A percentile compares a stretch with the other conserved stretches of the same genome.
Evolutionary conservation across 2,888 invertebrate genomes (phyloP).

Genomic region (Cheilosia pagana): DNA sequence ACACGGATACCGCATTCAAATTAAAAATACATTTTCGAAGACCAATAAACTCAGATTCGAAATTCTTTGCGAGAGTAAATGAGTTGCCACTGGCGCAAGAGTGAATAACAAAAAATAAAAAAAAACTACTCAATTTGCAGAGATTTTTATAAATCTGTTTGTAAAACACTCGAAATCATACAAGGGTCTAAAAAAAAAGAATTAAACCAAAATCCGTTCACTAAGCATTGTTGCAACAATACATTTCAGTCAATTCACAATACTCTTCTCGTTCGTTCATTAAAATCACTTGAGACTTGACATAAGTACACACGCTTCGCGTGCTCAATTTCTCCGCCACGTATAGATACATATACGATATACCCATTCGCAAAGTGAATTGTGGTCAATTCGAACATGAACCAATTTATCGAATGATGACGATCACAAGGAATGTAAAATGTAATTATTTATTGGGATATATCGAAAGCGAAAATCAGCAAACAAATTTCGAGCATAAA

Average conservation of each 20-base stretch:
- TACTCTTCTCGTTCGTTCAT: conserved; percentile 52
- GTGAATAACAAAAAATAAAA: conserved; percentile 14
- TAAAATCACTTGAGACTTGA: conserved; percentile 51
- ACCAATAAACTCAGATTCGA: conserved; percentile 42
- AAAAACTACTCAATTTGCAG: conserved; percentile 6
- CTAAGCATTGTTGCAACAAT: conserved; percentile 20
- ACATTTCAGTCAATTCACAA: conserved; percentile 48
- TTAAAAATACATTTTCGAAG: conserved; percentile 68
- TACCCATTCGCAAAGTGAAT: conserved; percentile 27
- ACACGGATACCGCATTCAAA: not conserved
- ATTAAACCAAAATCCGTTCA: not conserved
- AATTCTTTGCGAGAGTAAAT: conserved; percentile 42
- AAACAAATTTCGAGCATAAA: conserved; percentile 59
- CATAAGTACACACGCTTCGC: conserved; percentile 5
- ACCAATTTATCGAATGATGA: conserved; percentile 52
- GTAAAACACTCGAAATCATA: conserved; percentile 44
- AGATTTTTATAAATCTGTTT: conserved; percentile 22
- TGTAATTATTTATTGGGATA: conserved; percentile 44
- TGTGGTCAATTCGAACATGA: conserved; percentile 55
- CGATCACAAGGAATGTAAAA: conserved; percentile 31
- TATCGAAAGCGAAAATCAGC: conserved; percentile 43
- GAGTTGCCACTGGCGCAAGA: too few species aligned
- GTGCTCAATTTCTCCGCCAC: conserved; percentile 11
- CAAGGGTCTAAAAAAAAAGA: conserved; percentile 15
- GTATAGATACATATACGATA: conserved; percentile 19